phyloP scores from a whole-genome alignment of 2,797 vertebrate genomes.

The Sorex maritimensis region DNA sequence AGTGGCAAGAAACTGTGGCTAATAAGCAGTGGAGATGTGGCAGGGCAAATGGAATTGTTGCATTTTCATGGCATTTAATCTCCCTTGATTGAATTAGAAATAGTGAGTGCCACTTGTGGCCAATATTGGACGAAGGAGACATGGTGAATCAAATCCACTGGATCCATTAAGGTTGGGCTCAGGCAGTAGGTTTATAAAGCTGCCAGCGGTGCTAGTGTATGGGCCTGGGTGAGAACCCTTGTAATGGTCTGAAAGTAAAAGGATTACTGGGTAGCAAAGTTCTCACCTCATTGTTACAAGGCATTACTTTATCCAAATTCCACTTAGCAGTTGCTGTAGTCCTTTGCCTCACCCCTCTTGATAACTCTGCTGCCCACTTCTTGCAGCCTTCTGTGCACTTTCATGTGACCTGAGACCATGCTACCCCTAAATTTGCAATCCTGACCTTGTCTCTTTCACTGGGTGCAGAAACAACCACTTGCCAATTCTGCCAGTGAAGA shows the following conservation, averaged over 20 bases:
- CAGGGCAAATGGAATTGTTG: neutral
- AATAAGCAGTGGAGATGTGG: neutral
- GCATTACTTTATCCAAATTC: slow-evolving; percentile 27
- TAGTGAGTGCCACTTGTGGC: neutral
- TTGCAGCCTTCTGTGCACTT: neutral
- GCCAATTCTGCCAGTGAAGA: slow-evolving; percentile 16
- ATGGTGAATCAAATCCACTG: neutral
- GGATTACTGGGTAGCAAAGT: neutral
- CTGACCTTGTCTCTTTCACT: neutral
- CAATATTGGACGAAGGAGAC: neutral
- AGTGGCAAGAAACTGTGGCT: neutral
- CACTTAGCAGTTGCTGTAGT: neutral
- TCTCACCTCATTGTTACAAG: neutral
- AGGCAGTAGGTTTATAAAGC: neutral
- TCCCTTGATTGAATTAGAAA: slow-evolving; percentile 29
- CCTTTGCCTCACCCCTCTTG: neutral
- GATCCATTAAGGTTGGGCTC: neutral
- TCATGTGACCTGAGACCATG: neutral
- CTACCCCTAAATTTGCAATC: neutral
- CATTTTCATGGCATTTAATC: neutral
- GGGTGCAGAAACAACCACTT: slow-evolving; percentile 28
- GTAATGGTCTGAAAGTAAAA: neutral
- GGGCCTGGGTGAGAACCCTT: neutral
- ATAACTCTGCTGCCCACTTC: neutral
- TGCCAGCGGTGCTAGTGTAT: neutral